Evolutionary conservation across 1,140 invertebrate genomes (phyloP).

Genomic region (Plutomurus gul): DNA sequence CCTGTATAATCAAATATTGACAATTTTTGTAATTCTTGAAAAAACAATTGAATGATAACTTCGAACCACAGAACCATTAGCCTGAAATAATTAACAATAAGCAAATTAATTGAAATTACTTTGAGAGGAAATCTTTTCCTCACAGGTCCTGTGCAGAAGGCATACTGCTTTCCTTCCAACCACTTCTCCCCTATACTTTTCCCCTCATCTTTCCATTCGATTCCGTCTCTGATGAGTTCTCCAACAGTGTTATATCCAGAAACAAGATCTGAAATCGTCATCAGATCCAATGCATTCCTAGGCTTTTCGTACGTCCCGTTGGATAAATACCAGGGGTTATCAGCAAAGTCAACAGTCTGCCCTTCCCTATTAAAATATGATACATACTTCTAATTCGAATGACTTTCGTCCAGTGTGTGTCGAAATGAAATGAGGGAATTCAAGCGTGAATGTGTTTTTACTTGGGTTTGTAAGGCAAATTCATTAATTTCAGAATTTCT

Average conservation of each 20-base stretch:
- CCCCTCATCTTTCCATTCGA: slow-evolving; percentile 21
- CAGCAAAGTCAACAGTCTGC: background rate
- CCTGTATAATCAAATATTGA: background rate
- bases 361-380: too few species aligned
- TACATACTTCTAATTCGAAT: too few species aligned
- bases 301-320: slow-evolving; percentile 27
- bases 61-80: too few species aligned
- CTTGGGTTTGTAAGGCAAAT: slow-evolving; percentile 49
- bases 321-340: slow-evolving; percentile 1
- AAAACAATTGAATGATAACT: background rate
- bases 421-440: slow-evolving; percentile 76
- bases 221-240: background rate
- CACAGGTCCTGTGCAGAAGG: slow-evolving; percentile 11
- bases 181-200: slow-evolving; percentile 22
- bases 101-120: background rate
- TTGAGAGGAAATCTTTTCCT: slow-evolving; percentile 21
- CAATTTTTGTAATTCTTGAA: background rate
- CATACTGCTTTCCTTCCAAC: slow-evolving; percentile 22
- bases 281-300: slow-evolving; percentile 21
- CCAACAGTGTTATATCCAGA: background rate
- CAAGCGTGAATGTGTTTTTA: slow-evolving; percentile 76
- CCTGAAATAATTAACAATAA: background rate
- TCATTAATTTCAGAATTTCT: slow-evolving; percentile 29
- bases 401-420: slow-evolving; percentile 68
- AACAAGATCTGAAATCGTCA: slow-evolving; percentile 2